Conservation (phyloP, 2,113 vertebrate genomes). For the Phodopus roborovskii region DNA sequence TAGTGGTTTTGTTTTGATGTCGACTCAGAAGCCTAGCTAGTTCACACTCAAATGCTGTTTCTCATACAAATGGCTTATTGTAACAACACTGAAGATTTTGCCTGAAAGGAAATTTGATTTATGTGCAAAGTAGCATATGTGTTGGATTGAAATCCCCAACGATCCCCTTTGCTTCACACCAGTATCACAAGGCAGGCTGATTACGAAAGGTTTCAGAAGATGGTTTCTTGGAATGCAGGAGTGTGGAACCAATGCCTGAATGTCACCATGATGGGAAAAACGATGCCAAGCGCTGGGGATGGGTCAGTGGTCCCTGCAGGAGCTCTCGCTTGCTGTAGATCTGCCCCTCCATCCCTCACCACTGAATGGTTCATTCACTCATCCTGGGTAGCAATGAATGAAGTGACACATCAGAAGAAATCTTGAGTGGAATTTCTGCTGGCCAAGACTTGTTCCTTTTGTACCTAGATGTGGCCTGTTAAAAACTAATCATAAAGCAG, state of each 20-base stretch:
- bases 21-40: constrained; percentile 88
- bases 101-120: constrained; percentile 82
- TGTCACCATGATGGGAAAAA: constrained; percentile 10
- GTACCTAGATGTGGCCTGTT: constrained; percentile 61
- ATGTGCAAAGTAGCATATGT: constrained; percentile 79
- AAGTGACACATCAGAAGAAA: constrained; percentile 47
- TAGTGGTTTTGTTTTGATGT: constrained; percentile 82
- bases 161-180: constrained; percentile 86
- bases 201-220: constrained; percentile 45
- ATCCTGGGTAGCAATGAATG: background rate
- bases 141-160: constrained; percentile 80
- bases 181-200: constrained; percentile 59
- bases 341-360: background rate
- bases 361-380: constrained; percentile 13
- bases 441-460: constrained; percentile 48
- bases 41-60: constrained; percentile 85
- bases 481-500: constrained; percentile 33
- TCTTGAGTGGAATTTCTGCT: constrained; percentile 35
- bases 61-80: constrained; percentile 88
- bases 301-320: background rate
- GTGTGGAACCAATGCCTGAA: constrained; percentile 12
- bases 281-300: background rate
- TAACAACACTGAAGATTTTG: constrained; percentile 81
- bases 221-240: constrained; percentile 8
- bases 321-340: background rate